These are phyloP conservation scores for Aleiodes testaceus DNA, from an alignment of 2,888 invertebrate species.

Conservation along the genomic window DNA sequence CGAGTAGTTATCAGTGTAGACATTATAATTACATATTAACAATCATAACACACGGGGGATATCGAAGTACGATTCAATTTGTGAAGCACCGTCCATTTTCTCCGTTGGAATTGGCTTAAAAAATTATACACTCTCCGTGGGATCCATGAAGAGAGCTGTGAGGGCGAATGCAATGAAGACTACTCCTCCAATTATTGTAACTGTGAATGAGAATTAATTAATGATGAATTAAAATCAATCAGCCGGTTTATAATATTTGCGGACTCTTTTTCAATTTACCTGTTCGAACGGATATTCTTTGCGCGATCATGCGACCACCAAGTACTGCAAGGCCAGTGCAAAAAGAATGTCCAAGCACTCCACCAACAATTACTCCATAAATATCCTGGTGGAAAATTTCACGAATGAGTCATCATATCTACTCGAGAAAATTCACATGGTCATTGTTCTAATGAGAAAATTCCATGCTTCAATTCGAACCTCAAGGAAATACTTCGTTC, in stretches of 20 bases:
- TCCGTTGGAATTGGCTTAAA: background rate
- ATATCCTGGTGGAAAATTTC: slow-evolving; percentile 78
- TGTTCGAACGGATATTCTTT: slow-evolving; percentile 97
- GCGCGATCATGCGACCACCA: slow-evolving; percentile 96
- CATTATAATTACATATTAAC: slow-evolving; percentile 40
- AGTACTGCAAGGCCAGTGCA: slow-evolving; percentile 98
- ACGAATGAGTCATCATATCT: background rate
- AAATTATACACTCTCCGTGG: slow-evolving; percentile 74
- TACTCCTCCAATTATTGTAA: slow-evolving; percentile 95
- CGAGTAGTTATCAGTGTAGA: slow-evolving; percentile 45
- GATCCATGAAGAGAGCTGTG: slow-evolving; percentile 91
- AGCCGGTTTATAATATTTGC: too few relatives aligned
- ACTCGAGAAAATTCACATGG: too few relatives aligned
- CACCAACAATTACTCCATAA: slow-evolving; percentile 94
- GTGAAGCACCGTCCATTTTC: background rate
- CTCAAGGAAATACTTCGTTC: slow-evolving; percentile 11
- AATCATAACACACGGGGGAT: slow-evolving; percentile 40
- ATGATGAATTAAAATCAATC: too few relatives aligned
- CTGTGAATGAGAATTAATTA: slow-evolving; percentile 76
- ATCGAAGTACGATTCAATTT: slow-evolving; percentile 43
- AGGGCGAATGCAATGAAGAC: slow-evolving; percentile 96
- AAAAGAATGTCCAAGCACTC: slow-evolving; percentile 93
- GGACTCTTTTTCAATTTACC: slow-evolving; percentile 77
- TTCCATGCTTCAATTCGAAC: too few relatives aligned
- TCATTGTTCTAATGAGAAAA: too few relatives aligned